Percentiles rank a stretch among this genome's conserved stretches.
These are phyloP conservation scores for Myrmecobius fasciatus DNA, from an alignment of 2,113 vertebrate species.

Conservation along the genomic window DNA sequence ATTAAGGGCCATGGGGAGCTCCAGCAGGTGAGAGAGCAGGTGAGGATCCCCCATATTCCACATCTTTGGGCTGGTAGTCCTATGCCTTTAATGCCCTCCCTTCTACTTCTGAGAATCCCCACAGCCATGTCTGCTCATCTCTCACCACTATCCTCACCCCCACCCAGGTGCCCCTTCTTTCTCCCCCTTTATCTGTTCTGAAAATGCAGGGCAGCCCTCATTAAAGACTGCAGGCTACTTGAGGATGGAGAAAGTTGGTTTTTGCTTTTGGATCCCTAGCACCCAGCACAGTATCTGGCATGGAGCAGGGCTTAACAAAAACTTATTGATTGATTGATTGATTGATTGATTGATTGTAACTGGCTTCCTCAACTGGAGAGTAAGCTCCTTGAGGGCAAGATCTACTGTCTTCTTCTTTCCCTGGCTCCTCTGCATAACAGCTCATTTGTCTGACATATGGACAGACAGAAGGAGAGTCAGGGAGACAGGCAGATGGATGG, in stretches of 20 bases:
- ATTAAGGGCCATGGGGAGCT: not conserved
- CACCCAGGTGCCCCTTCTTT: not conserved
- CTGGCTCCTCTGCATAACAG: too few species aligned
- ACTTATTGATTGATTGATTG: too few species aligned
- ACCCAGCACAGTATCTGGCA: not conserved
- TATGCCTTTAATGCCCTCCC: not conserved
- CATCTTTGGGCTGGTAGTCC: not conserved
- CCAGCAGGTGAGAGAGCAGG: too few species aligned
- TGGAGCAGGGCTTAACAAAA: too few species aligned
- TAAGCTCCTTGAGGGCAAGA: not conserved
- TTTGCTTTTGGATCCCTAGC: not conserved
- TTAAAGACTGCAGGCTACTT: not conserved
- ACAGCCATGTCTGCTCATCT: not conserved
- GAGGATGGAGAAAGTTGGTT: too few species aligned
- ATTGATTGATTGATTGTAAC: too few species aligned
- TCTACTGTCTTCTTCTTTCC: not conserved
- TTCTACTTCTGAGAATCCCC: not conserved
- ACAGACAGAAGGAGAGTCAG: too few species aligned
- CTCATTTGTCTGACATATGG: too few species aligned
- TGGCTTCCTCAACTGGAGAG: not conserved
- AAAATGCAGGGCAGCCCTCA: too few species aligned
- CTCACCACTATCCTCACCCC: not conserved
- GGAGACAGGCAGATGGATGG: too few species aligned
- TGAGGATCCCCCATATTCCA: not conserved
- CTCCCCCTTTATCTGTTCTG: not conserved